Conservation (phyloP, 2,888 invertebrate species). For the Kuschelorhynchus macadamiae region DNA sequence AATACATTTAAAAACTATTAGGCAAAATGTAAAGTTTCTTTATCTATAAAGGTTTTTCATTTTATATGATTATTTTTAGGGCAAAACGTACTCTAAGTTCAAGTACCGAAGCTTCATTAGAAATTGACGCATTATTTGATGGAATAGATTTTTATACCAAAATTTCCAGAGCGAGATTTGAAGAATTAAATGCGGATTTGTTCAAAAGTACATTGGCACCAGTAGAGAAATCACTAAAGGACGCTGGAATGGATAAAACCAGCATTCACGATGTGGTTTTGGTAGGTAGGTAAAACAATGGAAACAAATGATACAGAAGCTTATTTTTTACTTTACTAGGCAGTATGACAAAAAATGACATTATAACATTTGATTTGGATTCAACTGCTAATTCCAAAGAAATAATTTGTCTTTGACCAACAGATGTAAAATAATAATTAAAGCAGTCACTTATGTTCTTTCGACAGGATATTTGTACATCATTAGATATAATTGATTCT, state of each 20-base stretch:
- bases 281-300: conserved; percentile 73
- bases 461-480: too few relatives aligned
- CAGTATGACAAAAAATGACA: too few relatives aligned
- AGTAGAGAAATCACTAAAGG: conserved; percentile 83
- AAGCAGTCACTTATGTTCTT: too few relatives aligned
- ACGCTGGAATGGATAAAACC: conserved; percentile 83
- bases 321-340: too few relatives aligned
- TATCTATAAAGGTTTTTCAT: background rate
- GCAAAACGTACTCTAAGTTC: conserved; percentile 71
- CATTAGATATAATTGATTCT: too few relatives aligned
- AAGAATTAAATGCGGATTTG: conserved; percentile 81
- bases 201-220: conserved; percentile 83
- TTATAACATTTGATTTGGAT: too few relatives aligned
- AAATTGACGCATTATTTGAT: conserved; percentile 70
- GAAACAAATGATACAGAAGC: too few relatives aligned
- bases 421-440: too few relatives aligned
- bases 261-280: conserved; percentile 85
- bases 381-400: too few relatives aligned
- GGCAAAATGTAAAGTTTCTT: too few relatives aligned
- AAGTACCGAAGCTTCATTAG: conserved; percentile 70
- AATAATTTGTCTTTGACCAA: too few relatives aligned
- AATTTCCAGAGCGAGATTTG: conserved; percentile 83
- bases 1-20: too few relatives aligned
- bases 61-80: conserved; percentile 32
- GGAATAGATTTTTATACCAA: conserved; percentile 76